Evolutionary conservation across 2,888 invertebrate genomes (phyloP).

Genomic region (Maniola hyperantus): DNA sequence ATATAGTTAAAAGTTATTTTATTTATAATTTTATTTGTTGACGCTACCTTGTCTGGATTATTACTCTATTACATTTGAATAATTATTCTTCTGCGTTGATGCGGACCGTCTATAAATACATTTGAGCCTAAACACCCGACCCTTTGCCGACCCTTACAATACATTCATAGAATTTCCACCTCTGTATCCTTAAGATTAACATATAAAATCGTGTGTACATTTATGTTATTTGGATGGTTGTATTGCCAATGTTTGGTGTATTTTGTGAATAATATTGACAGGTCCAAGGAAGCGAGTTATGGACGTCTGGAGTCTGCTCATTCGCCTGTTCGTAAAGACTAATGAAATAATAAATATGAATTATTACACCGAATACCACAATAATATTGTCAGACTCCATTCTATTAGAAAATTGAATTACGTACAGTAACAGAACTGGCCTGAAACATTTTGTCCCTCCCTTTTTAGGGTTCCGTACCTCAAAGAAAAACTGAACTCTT

Average conservation of each 20-base stretch:
- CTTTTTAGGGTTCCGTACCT: too few relatives aligned
- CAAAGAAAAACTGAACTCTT: too few relatives aligned
- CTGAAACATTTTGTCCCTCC: too few relatives aligned
- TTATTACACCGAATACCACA: slow-evolving; percentile 8
- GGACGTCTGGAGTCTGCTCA: slow-evolving; percentile 35
- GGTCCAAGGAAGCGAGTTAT: slow-evolving; percentile 36
- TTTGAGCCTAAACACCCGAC: slow-evolving; percentile 39
- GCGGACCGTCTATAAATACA: slow-evolving; percentile 59
- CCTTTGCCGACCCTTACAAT: slow-evolving; percentile 18
- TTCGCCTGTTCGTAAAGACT: slow-evolving; percentile 22
- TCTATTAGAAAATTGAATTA: slow-evolving; percentile 11
- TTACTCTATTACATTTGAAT: slow-evolving; percentile 75
- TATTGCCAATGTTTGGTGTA: slow-evolving; percentile 19
- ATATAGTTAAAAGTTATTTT: not conserved
- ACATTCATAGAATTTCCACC: slow-evolving; percentile 21
- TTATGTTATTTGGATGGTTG: slow-evolving; percentile 6
- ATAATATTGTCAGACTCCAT: slow-evolving; percentile 10
- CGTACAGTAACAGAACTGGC: not conserved
- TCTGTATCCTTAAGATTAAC: slow-evolving; percentile 23
- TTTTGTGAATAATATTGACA: slow-evolving; percentile 40
- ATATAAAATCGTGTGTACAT: slow-evolving; percentile 23
- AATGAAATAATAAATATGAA: slow-evolving; percentile 23
- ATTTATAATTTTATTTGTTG: slow-evolving; percentile 15
- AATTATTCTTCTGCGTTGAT: slow-evolving; percentile 70
- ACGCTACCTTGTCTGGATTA: slow-evolving; percentile 48